Conservation (phyloP, 2,888 invertebrate species). For the Bombylius major region DNA sequence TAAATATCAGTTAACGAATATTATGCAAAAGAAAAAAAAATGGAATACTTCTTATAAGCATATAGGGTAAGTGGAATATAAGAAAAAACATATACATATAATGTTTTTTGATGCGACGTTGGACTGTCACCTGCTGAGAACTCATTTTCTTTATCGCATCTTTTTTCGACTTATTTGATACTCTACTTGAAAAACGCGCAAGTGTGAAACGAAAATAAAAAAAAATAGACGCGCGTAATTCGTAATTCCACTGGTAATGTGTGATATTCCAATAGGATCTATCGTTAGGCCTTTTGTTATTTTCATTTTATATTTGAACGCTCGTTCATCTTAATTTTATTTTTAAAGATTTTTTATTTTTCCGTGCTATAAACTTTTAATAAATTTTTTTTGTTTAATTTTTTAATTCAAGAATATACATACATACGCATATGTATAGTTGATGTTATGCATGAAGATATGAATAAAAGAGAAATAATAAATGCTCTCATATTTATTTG, state of each 20-base stretch:
- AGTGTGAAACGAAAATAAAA: too few species aligned
- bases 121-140: constrained; percentile 13
- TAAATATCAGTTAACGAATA: not conserved
- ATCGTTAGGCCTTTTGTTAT: constrained; percentile 8
- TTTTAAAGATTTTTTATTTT: too few species aligned
- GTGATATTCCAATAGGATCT: constrained; percentile 3
- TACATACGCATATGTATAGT: too few species aligned
- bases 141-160: constrained; percentile 7
- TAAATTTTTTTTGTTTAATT: too few species aligned
- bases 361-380: too few species aligned
- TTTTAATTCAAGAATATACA: too few species aligned
- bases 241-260: constrained; percentile 3
- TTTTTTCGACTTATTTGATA: too few species aligned
- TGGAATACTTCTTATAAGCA: not conserved
- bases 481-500: constrained; percentile 6
- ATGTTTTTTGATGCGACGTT: constrained; percentile 3
- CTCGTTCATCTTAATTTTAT: too few species aligned
- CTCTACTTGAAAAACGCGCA: too few species aligned
- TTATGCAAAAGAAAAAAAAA: not conserved
- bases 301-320: not conserved
- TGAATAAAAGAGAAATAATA: constrained; percentile 9
- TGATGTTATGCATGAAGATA: constrained; percentile 1
- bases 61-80: not conserved
- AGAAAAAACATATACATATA: not conserved
- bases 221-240: constrained; percentile 6